Conservation (phyloP, 2,888 invertebrate species). For the Polymixis lichenea region DNA sequence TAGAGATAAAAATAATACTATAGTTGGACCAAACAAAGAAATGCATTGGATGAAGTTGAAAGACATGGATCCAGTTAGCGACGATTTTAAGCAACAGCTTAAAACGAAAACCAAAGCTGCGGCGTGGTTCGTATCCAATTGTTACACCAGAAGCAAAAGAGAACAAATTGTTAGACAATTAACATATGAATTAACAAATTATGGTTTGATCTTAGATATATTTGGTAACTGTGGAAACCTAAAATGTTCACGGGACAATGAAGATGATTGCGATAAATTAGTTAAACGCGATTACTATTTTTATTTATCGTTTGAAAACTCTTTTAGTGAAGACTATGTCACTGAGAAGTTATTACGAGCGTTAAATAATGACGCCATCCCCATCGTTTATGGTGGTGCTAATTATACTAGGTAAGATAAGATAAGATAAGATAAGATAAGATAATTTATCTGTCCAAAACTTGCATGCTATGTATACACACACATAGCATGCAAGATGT, state of each 20-base stretch:
- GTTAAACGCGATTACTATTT: conserved; percentile 74
- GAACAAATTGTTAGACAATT: conserved; percentile 52
- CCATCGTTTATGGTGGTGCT: conserved; percentile 92
- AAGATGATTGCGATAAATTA: conserved; percentile 70
- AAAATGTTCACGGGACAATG: conserved; percentile 64
- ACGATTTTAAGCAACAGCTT: conserved; percentile 69
- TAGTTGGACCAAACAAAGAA: conserved; percentile 73
- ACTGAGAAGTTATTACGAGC: conserved; percentile 77
- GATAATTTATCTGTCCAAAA: too few species aligned
- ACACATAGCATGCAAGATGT: too few species aligned
- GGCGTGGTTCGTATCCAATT: conserved; percentile 75
- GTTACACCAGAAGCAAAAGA: conserved; percentile 58
- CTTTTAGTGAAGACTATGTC: conserved; percentile 79
- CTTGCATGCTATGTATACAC: too few species aligned
- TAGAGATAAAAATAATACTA: conserved; percentile 66
- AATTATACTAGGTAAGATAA: conserved; percentile 78
- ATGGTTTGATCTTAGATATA: conserved; percentile 61
- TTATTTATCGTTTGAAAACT: conserved; percentile 83
- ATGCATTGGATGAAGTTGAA: conserved; percentile 75
- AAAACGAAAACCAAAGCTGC: conserved; percentile 70
- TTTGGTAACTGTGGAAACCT: conserved; percentile 66
- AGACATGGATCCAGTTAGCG: conserved; percentile 73
- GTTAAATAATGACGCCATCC: conserved; percentile 88
- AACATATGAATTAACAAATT: conserved; percentile 51
- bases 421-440: too few species aligned